Conservation (phyloP, 2,888 invertebrate species). For the Metacarcinus magister region DNA sequence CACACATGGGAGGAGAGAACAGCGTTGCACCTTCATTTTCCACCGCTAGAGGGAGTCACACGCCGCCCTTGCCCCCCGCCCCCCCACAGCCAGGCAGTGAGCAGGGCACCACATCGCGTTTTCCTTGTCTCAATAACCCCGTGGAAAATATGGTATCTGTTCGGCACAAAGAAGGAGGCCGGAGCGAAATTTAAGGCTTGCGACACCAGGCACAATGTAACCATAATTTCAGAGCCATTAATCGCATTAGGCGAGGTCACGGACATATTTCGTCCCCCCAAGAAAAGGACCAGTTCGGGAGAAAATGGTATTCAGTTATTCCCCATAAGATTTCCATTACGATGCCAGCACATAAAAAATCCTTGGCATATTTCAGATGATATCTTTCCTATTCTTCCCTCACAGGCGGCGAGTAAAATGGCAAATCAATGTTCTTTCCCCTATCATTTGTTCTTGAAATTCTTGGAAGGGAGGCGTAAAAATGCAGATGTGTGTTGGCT, state of each 20-base stretch:
- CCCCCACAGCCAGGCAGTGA: too few species aligned
- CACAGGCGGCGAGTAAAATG: slow-evolving; percentile 61
- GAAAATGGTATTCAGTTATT: slow-evolving; percentile 74
- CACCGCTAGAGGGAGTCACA: too few species aligned
- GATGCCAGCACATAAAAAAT: slow-evolving; percentile 73
- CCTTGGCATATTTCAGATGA: slow-evolving; percentile 77
- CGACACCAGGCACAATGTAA: slow-evolving; percentile 70
- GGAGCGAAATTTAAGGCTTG: slow-evolving; percentile 69
- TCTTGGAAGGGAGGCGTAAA: slow-evolving; percentile 66
- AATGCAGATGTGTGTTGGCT: slow-evolving; percentile 72
- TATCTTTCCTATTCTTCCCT: slow-evolving; percentile 65
- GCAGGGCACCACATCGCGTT: too few species aligned
- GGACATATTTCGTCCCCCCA: slow-evolving; percentile 46
- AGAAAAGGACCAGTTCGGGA: slow-evolving; percentile 50
- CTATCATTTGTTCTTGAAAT: slow-evolving; percentile 74
- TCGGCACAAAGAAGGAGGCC: slow-evolving; percentile 62
- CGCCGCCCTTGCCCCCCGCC: too few species aligned
- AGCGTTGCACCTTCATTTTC: too few species aligned
- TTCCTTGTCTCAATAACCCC: slow-evolving; percentile 67
- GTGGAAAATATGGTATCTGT: slow-evolving; percentile 68
- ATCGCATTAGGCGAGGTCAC: slow-evolving; percentile 72
- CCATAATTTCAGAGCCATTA: slow-evolving; percentile 77
- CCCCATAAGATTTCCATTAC: slow-evolving; percentile 77
- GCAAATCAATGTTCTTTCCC: slow-evolving; percentile 75
- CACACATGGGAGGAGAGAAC: too few species aligned